Base-by-base conservation (phyloP, 2,888 invertebrate genomes). In the Lapara coniferarum region DNA sequence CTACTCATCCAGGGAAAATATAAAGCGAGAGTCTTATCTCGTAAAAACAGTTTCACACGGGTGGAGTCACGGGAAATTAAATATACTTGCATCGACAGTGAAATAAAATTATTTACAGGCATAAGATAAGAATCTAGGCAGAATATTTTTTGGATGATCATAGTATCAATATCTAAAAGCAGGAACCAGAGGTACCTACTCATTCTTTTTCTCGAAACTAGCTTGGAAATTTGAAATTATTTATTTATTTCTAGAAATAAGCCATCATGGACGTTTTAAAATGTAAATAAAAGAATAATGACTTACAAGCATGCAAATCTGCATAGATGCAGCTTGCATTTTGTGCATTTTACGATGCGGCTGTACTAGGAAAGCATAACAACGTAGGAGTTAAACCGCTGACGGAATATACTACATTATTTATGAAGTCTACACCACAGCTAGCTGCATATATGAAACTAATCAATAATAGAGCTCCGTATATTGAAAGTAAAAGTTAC, bases 401-500 rank as follows among this genome's bases (percentile, higher is more conserved):
- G 44, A 19, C 30, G 19, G 52, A 63, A 59, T 52, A 66, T 66
- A 66, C 55, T 69, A 51, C 66, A 58, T 66, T 69, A 69, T 69
- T 57, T 66, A 66, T 69, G 66, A 66, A 69, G 69, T 66, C 69
- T 69, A 69, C 66, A 69, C 69, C 58, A 66, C 57, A 58, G 51
- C 66, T 25, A 30, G 69, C 49, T 69, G 66, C 57, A 66, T 69
- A 67, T 56, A 66, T 66, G 57, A 69, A 66, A 66, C 49, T 55
- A 70, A 70, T 68, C 70, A 68, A 70, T 68, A 68, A 30, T 7
- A 56, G 63, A 63, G 67, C 72, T 77, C 78, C 75, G 75, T 73
- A 77, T 52, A 74, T 71, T 77, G 75, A 81, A 76, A 79, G 71
- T 67, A 74, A 78, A 78, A 77, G 75, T 72, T 57, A 46, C 46